Evolutionary conservation across 2,797 vertebrate genomes (phyloP), one percentile per base, ranked within the genome.

Genomic region (Propithecus deckenii): DNA sequence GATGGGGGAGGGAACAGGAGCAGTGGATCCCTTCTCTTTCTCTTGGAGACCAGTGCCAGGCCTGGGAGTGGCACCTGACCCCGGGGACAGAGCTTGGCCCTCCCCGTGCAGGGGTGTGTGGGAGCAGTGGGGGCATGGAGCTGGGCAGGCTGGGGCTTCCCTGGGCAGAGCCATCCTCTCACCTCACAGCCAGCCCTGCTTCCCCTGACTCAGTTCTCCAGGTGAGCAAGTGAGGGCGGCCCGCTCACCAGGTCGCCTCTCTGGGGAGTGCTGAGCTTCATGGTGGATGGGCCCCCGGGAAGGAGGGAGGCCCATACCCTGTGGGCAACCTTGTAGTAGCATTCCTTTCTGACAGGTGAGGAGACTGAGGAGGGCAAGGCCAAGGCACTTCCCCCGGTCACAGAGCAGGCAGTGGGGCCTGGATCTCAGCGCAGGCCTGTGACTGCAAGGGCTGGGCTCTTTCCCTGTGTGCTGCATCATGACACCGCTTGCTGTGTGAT

Each of bases 401-500:
- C 78, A 71, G 4, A 32, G 41, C 6, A 5, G 18, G 38, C 2
- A 28, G 8, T 38, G 23, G 17, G 46, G 30, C 14, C 5, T 43
- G 41, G 61, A 43, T 50, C 13, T 48, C 25, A 46, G 46, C 0
- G 1, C 5, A 20, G 43, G 46, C 30, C 57, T 10, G 3, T 22
- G 67, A 17, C 13, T 0, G 0, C 78, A 30, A 11, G 61, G 63
- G 50, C 71, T 3, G 2, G n/a, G 18, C 11, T 61, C 46, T 6
- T 11, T 17, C 43, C 23, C 35, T 2, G 2, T 1, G 9, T 0
- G 0, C 10, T 35, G 5, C 0, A 2, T 20, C 43, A 28, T 0
- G 43, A 30, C 0, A 0, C 32, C 12, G 59, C 74, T 32, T 14
- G 79, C 79, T 20, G 11, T 35, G 80, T 23, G 22, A 6, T 4